Conservation (phyloP, 2,797 vertebrate species). For the Phyllotis vaccarum region DNA sequence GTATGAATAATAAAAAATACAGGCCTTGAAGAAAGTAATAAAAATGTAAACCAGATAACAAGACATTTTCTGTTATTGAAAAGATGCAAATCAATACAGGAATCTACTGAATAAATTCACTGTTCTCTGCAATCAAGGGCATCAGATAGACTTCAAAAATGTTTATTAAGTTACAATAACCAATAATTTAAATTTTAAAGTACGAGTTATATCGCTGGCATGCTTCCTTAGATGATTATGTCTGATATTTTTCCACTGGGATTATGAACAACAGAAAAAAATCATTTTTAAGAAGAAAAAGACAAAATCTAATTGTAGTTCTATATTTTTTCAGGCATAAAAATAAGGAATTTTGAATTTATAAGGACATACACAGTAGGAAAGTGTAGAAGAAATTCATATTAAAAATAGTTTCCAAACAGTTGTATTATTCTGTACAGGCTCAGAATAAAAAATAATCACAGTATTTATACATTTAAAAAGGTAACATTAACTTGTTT, state of each 20-base stretch:
- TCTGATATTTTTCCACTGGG: conserved; percentile 2
- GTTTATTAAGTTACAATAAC: conserved; percentile 20
- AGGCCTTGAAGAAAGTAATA: conserved; percentile 9
- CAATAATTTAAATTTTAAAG: conserved; percentile 63
- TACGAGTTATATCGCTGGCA: conserved; percentile 24
- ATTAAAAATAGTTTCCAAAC: neutral
- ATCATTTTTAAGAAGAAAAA: conserved; percentile 4
- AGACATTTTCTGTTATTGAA: neutral
- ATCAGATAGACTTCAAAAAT: conserved; percentile 33
- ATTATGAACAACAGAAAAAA: neutral
- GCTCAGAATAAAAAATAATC: neutral
- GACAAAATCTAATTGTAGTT: neutral
- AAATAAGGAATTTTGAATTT: neutral
- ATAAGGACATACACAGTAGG: neutral
- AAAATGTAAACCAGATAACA: neutral
- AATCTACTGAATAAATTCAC: neutral
- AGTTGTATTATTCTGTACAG: neutral
- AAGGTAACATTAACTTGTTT: neutral
- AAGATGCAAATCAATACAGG: neutral
- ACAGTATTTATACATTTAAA: neutral
- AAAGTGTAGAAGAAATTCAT: conserved; percentile 37
- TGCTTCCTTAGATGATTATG: neutral
- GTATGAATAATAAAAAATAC: neutral
- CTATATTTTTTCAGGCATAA: neutral
- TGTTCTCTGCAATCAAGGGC: conserved; percentile 29